These are phyloP conservation scores for Limnephilus auricula DNA, from an alignment of 2,888 invertebrate species.

Conservation along the genomic window DNA sequence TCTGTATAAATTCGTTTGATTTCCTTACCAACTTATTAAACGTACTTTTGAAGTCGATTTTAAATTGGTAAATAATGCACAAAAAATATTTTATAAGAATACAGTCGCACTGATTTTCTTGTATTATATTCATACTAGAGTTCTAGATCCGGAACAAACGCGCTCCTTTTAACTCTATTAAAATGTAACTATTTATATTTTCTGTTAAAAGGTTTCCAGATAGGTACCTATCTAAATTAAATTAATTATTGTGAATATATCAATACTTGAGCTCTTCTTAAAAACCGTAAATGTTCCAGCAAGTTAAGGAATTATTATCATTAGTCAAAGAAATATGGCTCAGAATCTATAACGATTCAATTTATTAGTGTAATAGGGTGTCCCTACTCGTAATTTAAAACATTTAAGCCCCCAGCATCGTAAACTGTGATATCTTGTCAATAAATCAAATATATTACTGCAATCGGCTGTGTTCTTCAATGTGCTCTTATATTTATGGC, in stretches of 20 bases:
- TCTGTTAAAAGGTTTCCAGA: not conserved
- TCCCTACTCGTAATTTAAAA: not conserved
- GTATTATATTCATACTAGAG: not conserved
- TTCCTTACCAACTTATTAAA: no score
- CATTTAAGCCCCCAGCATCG: not conserved
- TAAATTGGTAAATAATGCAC: no score
- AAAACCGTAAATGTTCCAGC: not conserved
- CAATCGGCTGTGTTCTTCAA: conserved; percentile 48
- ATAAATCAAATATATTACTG: conserved; percentile 62
- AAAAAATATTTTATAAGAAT: no score
- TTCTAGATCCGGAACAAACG: not conserved
- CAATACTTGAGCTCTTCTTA: not conserved
- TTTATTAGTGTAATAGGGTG: not conserved
- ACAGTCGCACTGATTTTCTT: no score
- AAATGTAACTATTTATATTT: not conserved
- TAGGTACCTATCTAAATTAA: no score
- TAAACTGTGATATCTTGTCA: conserved; percentile 10
- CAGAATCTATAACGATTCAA: not conserved
- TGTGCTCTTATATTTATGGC: conserved; percentile 58
- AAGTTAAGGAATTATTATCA: not conserved
- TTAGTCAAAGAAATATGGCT: not conserved
- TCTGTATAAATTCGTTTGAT: no score
- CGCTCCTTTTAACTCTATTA: not conserved
- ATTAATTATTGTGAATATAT: not conserved
- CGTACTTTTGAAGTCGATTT: no score